Evolutionary conservation across 2,888 invertebrate genomes (phyloP), one percentile per base, ranked within the genome.

Genomic region (Serripes groenlandicus): DNA sequence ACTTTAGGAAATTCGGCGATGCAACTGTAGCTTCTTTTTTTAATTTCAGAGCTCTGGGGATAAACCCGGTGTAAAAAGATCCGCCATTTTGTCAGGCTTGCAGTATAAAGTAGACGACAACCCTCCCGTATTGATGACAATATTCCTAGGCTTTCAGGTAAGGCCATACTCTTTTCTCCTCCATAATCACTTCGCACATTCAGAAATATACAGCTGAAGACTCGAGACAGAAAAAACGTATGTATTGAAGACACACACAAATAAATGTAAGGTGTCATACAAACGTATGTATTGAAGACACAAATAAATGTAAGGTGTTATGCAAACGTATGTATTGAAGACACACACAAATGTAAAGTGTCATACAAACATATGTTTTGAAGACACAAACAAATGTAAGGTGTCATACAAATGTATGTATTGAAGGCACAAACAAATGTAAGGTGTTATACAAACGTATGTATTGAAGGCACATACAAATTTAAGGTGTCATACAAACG

Each of bases 51-150:
- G 26, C 11, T 15, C 26, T 26, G n/a, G 11, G 11, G 26, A 58
- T 28, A 5, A n/a, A 58, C 2, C 58, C 58, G 15, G 26, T 15
- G 15, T 58, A 2, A n/a, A 70, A 28, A 66, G 58, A 3, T 35
- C 78, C 9, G 76, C 77, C 0, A 85, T 86, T 34, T 54, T 89
- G 30, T 79, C 84, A 2, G 89, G 88, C n/a, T 73, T 92, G 62
- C 88, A 87, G 0, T 97, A 97, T 92, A 97, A 96, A 73, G 96
- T 97, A 81, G 97, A 97, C 85, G 97, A 97, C 91, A 95, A 96
- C 32, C 97, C 97, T 0, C 97, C 97, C 0, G 97, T 97, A 97
- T 97, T 97, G 93, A 95, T 97, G 32, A 97, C 97, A 90, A 96
- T 97, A 87, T 96, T 97, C 90, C 96, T 98, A 95, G 97, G 97